Evolutionary conservation across 2,888 invertebrate species (phyloP), one percentile per base, ranked within the genome.

Genomic region (Ormyrus pomaceus): DNA sequence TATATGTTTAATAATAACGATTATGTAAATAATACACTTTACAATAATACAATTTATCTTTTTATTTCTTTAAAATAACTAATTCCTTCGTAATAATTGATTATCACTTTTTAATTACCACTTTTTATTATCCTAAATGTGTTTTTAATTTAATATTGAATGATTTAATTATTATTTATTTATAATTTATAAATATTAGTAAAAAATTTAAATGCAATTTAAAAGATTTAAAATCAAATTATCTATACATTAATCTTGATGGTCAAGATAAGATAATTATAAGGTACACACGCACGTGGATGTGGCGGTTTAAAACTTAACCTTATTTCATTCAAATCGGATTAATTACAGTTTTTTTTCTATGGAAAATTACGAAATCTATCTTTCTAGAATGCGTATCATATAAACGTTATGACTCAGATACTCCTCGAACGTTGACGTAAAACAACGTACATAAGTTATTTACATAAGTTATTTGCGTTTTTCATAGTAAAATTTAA

Each of bases 1-100:
- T 78, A 73, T 58, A 68, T 59, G 34, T 71, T 53, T 19, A 71
- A 78, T 76, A 68, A 75, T 45, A 69, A 58, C 64, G 45, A 45
- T 75, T 75, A 74, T 75, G 65, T 78, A 56, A 48, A 66, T 69
- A 80, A 72, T 8, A 74, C 48, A 46, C 13, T 13, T 65, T 72
- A 34, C 34, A 34, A 34, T 34, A 34, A 34, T 34, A 34, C 34
- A 59, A 73, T 66, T 7, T 66, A 69, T 72, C 56, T 68, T 69
- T 71, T 45, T 70, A 46, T 65, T 65, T 62, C 45, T 34, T 11
- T 46, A 0, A 19, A 19, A 61, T 11, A 11, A 11, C 59, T 5
- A 7, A 13, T 59, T 13, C 7, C 4, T 61, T 61, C 5, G 3
- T 13, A 34, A 7, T n/a, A 61, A 13, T 61, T 5, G 1, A 10